Base-by-base conservation (phyloP, 2,888 invertebrate genomes). In the Apoderus coryli region DNA sequence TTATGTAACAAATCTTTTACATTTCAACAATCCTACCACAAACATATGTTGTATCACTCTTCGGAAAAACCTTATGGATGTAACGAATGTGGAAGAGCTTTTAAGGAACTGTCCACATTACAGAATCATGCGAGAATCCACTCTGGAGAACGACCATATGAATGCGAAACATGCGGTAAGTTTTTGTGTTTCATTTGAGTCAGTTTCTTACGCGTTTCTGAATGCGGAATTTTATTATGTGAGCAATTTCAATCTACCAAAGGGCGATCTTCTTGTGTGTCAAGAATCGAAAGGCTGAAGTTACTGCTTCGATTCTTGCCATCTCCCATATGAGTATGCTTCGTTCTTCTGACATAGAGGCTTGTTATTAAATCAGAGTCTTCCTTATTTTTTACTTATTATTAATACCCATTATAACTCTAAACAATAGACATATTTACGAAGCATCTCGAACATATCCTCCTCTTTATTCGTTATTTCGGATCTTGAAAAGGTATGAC, bases 11-110 rank as follows among this genome's bases (percentile, higher is more conserved):
- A 84, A 54, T 79, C 77, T 7, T 86, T 86, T 56, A 85, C 85
- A 28, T 86, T 86, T 59, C 86, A 86, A 59, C 86, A 86, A 48
- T 85, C 85, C 0, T 85, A 81, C 56, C 85, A 85, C 54, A 86
- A 86, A 52, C 86, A 86, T 57, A 69, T 84, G 49, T 62, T 85
- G 29, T 86, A 86, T 51, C 86, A 86, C 52, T 81, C 78, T 36
- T 79, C 82, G 46, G 84, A 85, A 45, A 85, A 85, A 48, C 85
- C 85, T 1, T 64, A 66, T 37, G 65, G 68, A 2, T 85, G 85
- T 47, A 61, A 53, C 29, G 76, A 75, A 44, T 86, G 86, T 52
- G 80, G 82, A 0, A 65, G 84, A 37, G 73, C 82, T 14, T 86
- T 86, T 51, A 86, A 85, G 52, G 86, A 86, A 55, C 60, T 85